These are phyloP conservation scores for Chionis minor DNA, from an alignment of 2,113 vertebrate genomes.

Conservation along the genomic window DNA sequence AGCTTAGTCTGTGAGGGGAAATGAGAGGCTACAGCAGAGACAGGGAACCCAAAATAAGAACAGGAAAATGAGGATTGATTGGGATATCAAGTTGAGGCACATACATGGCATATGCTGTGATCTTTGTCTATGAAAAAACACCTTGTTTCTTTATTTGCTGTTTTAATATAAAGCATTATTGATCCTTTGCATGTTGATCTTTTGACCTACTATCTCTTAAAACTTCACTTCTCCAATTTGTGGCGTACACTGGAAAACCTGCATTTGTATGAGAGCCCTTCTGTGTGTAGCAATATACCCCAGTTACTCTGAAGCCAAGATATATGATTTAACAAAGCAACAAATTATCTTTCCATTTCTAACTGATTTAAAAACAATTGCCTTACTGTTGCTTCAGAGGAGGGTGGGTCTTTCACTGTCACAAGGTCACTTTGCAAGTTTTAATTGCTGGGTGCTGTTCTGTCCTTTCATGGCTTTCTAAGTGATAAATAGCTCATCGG, in stretches of 20 bases:
- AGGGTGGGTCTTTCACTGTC: slow-evolving; percentile 76
- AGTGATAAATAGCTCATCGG: slow-evolving; percentile 78
- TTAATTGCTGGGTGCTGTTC: slow-evolving; percentile 86
- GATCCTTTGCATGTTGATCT: background rate
- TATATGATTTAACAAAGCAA: slow-evolving; percentile 62
- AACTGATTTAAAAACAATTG: slow-evolving; percentile 62
- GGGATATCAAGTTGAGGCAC: background rate
- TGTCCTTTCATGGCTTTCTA: slow-evolving; percentile 76
- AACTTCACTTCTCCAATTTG: background rate
- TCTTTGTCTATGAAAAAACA: background rate
- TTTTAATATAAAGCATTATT: background rate
- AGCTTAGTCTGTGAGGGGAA: background rate
- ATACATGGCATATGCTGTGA: background rate
- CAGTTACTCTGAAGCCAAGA: slow-evolving; percentile 7
- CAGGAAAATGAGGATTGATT: background rate
- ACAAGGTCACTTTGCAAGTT: slow-evolving; percentile 90
- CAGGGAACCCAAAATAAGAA: background rate
- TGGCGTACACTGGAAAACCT: background rate
- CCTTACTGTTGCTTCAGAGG: slow-evolving; percentile 26
- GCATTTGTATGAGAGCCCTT: background rate
- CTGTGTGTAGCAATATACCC: background rate
- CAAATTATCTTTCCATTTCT: slow-evolving; percentile 63
- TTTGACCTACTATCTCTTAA: background rate
- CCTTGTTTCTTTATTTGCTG: background rate
- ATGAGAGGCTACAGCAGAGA: background rate